Conservation (phyloP, 2,113 vertebrate species). For the Aptenodytes forsteri region DNA sequence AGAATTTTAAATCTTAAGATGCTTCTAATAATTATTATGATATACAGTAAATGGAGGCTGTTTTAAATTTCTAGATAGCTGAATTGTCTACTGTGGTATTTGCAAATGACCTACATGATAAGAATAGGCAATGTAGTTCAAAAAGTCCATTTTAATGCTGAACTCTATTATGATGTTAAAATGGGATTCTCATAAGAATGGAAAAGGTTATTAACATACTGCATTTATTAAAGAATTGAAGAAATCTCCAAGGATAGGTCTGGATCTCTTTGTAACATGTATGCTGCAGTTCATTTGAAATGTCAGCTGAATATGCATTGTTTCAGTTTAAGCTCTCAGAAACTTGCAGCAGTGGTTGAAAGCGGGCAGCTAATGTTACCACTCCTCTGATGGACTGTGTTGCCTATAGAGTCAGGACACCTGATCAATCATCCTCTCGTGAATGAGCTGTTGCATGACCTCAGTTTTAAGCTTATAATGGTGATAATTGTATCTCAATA, state of each 20-base stretch:
- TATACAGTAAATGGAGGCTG: background rate
- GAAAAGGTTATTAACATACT: background rate
- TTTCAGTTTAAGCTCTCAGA: background rate
- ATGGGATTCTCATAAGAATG: background rate
- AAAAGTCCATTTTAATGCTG: background rate
- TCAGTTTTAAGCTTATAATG: background rate
- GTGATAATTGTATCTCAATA: background rate
- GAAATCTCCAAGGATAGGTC: background rate
- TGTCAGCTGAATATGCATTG: background rate
- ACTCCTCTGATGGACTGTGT: background rate
- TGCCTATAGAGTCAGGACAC: background rate
- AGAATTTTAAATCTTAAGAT: conserved; percentile 47
- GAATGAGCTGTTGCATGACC: background rate
- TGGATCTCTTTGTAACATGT: background rate
- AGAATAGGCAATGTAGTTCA: background rate
- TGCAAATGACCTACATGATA: background rate
- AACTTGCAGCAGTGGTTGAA: background rate
- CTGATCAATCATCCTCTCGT: background rate
- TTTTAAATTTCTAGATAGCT: background rate
- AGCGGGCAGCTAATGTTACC: background rate
- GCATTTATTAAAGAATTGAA: background rate
- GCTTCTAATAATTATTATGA: background rate
- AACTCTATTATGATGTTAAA: background rate
- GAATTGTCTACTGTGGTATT: background rate
- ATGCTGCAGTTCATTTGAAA: background rate